Conservation (phyloP, 2,888 invertebrate species). For the Noctuana brunneofusca region DNA sequence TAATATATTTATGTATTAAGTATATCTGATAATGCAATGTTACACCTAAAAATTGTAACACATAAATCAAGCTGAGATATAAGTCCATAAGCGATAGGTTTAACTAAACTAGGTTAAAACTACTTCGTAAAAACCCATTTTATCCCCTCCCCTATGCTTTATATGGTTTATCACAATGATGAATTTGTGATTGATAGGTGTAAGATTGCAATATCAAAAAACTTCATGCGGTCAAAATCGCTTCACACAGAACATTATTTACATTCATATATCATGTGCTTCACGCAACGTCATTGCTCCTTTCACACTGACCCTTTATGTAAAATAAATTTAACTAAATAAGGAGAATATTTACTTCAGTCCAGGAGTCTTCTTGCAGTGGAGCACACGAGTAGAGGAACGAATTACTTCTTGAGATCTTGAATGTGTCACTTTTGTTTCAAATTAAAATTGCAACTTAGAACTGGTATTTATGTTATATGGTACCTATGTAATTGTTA, state of each 20-base stretch:
- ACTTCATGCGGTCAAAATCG: background rate
- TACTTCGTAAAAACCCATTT: too few species aligned
- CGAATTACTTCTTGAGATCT: background rate
- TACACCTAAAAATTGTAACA: constrained; percentile 12
- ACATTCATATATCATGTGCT: constrained; percentile 74
- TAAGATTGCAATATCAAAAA: background rate
- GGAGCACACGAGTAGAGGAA: constrained; percentile 66
- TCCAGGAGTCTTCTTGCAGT: constrained; percentile 66
- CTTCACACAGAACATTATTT: constrained; percentile 3
- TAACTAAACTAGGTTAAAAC: too few species aligned
- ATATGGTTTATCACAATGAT: too few species aligned
- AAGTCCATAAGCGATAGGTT: too few species aligned
- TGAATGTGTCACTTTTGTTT: background rate
- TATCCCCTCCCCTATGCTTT: too few species aligned
- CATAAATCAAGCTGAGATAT: too few species aligned
- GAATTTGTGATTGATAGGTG: background rate
- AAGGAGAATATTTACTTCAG: constrained; percentile 55
- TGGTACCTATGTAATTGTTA: too few species aligned
- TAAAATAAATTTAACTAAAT: constrained; percentile 35
- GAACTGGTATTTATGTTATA: too few species aligned
- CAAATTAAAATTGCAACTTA: too few species aligned
- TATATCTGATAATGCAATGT: background rate
- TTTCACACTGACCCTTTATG: constrained; percentile 52
- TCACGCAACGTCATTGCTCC: constrained; percentile 71
- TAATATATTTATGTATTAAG: background rate